Base-by-base conservation (phyloP, 1,140 invertebrate species). In the Drosophila simulans region DNA sequence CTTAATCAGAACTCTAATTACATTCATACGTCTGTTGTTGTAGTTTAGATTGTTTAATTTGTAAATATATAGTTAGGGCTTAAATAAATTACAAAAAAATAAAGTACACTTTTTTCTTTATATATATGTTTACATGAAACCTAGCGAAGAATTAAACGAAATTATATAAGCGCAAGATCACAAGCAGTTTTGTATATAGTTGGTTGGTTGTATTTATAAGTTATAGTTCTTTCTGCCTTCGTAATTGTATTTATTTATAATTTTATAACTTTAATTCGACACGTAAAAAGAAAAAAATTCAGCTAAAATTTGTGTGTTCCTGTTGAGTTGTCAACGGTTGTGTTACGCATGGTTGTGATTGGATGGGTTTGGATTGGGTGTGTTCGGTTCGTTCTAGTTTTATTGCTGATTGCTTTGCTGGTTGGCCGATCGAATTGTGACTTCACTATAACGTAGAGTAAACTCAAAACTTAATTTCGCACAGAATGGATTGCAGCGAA, bases 261-360 rank as follows among this genome's bases (percentile, higher is more conserved):
- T 57, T 59, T 86, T 81, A 22, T 22, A 22, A 22, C 20, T 22
- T 88, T 84, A 80, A 70, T 80, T 78, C 57, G 72, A 89, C 76
- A 88, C 79, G 79, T 72, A 82, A 82, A 82, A 82, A 34, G 40
- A 88, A 86, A 84, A 84, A 80, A 89, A 88, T 89, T 88, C 84
- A 88, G 65, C 80, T 89, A 89, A 52, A 79, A 88, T 77, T 89
- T 88, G 72, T 79, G 53, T 82, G 40, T 73, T 60, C 27, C 46
- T 66, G 22, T 53, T 66, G 22, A 35, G 40, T 58, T 62, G n/a
- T 55, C 34, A 48, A 57, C 49, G 49, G 15, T 57, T 77, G 37
- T 58, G 42, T 40, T 31, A 54, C 51, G 22, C 55, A 7, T 43
- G 46, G 11, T 53, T 27, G 5, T 20, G 3, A 5, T 57, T 37